These are phyloP conservation scores for Stramonita haemastoma DNA, from an alignment of 2,888 invertebrate species.

Conservation along the genomic window DNA sequence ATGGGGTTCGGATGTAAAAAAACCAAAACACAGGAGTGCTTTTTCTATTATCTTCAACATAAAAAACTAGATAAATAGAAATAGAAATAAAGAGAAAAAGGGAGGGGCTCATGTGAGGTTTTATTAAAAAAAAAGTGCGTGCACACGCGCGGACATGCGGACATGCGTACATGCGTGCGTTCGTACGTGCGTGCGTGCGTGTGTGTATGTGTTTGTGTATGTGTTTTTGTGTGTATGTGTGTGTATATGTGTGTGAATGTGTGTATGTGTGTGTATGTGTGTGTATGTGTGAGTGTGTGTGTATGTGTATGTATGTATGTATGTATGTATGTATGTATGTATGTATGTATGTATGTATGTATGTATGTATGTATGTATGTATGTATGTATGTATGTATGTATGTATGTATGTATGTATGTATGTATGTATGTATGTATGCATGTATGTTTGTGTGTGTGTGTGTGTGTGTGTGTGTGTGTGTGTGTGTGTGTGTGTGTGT, in stretches of 20 bases:
- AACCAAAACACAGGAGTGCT: no score
- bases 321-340: neutral
- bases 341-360: neutral
- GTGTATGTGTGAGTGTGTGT: slow-evolving; percentile 12
- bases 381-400: neutral
- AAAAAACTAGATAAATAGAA: no score
- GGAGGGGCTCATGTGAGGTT: no score
- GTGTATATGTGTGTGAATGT: slow-evolving; percentile 12
- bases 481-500: neutral
- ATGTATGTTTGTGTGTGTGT: neutral
- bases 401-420: neutral
- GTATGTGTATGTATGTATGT: slow-evolving; percentile 14
- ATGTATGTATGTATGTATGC: neutral
- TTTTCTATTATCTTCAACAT: no score
- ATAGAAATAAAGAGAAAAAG: no score
- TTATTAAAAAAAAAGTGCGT: neutral
- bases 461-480: neutral
- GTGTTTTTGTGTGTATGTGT: slow-evolving; percentile 1
- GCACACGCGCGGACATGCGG: no score
- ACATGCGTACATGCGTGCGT: neutral
- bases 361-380: slow-evolving; percentile 24
- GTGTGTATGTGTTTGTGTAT: neutral
- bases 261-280: slow-evolving; percentile 1
- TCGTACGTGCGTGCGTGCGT: neutral
- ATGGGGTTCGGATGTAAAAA: no score